Conservation (phyloP, 2,797 vertebrate species). For the Enteromius unitaeniatus region DNA sequence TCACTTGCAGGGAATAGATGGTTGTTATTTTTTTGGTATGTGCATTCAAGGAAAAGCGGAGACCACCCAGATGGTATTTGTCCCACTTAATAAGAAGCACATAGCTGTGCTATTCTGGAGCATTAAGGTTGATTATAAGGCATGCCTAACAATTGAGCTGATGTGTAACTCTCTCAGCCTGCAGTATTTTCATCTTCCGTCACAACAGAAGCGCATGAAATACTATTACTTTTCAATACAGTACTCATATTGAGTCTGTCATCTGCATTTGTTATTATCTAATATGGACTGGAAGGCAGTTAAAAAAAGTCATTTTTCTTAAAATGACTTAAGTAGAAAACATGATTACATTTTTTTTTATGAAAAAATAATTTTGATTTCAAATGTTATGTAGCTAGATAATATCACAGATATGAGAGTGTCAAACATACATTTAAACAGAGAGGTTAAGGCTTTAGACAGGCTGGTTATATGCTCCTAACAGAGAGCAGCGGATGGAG, state of each 20-base stretch:
- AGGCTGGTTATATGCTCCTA: slow-evolving; percentile 49
- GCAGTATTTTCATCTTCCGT: slow-evolving; percentile 5
- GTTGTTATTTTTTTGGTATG: slow-evolving; percentile 63
- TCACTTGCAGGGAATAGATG: slow-evolving; percentile 69
- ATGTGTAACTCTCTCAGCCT: slow-evolving; percentile 49
- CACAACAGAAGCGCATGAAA: slow-evolving; percentile 18
- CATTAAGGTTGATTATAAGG: slow-evolving; percentile 63
- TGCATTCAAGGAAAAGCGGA: slow-evolving; percentile 68
- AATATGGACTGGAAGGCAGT: slow-evolving; percentile 30
- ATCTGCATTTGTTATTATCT: slow-evolving; percentile 60
- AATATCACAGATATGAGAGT: slow-evolving; percentile 3
- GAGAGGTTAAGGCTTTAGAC: slow-evolving; percentile 43
- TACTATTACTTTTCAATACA: slow-evolving; percentile 28
- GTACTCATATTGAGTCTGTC: slow-evolving; percentile 29
- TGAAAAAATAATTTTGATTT: background rate
- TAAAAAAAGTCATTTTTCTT: slow-evolving; percentile 10
- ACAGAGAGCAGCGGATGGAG: slow-evolving; percentile 46
- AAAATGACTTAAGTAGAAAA: slow-evolving; percentile 6
- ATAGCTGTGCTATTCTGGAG: slow-evolving; percentile 65
- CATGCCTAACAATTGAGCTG: slow-evolving; percentile 48
- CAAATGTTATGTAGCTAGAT: background rate
- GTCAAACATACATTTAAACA: slow-evolving; percentile 30
- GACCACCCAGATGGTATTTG: slow-evolving; percentile 71
- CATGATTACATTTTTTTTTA: background rate
- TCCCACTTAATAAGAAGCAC: slow-evolving; percentile 69